These are phyloP conservation scores for Meteorus colon DNA, from an alignment of 2,888 invertebrate species.

Conservation along the genomic window DNA sequence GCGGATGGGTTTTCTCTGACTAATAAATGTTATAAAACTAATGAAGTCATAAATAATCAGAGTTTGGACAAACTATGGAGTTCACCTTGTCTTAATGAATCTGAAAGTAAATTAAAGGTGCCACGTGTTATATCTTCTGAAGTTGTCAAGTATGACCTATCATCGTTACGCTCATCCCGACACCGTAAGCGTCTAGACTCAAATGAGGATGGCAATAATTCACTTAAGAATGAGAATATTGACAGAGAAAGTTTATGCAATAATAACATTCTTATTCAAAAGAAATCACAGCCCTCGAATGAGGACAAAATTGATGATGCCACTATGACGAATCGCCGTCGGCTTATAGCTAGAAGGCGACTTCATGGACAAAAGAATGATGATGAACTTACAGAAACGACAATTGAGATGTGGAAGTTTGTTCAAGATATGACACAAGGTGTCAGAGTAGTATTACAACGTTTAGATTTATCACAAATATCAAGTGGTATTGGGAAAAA, in stretches of 20 bases:
- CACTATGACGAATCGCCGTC: neutral
- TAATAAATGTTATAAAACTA: conserved; percentile 14
- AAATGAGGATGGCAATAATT: neutral
- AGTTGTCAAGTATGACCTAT: conserved; percentile 60
- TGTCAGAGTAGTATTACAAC: conserved; percentile 65
- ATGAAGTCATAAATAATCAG: conserved; percentile 54
- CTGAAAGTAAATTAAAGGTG: conserved; percentile 38
- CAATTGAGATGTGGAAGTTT: conserved; percentile 66
- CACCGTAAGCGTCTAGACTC: neutral
- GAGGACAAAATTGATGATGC: neutral
- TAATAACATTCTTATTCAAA: neutral
- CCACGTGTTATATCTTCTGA: conserved; percentile 65
- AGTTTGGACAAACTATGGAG: conserved; percentile 39
- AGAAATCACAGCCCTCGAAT: neutral
- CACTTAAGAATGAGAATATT: neutral
- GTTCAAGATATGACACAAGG: conserved; percentile 66
- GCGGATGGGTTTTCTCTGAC: neutral
- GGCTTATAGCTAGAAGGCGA: conserved; percentile 10
- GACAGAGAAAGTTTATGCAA: neutral
- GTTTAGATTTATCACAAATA: conserved; percentile 61
- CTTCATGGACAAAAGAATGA: conserved; percentile 18
- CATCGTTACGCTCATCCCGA: conserved; percentile 21
- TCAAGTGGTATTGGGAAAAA: conserved; percentile 45
- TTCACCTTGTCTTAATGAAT: conserved; percentile 7
- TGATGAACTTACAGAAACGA: conserved; percentile 50